phyloP scores from a whole-genome alignment of 2,888 invertebrate species.

The Dryocosmus kuriphilus region DNA sequence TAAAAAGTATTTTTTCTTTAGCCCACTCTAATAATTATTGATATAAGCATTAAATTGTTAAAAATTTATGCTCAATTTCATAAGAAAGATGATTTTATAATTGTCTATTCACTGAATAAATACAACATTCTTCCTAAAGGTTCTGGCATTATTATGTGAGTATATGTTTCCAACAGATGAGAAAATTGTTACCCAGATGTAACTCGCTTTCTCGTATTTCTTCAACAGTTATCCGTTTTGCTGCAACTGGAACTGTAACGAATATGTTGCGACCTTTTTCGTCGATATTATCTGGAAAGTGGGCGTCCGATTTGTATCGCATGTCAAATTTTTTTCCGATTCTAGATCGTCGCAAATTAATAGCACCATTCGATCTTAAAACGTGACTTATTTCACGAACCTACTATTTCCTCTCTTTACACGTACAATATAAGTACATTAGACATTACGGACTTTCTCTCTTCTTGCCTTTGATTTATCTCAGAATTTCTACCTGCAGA shows the following conservation, averaged over 20 bases:
- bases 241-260: not conserved
- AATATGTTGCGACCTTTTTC: slow-evolving; percentile 1
- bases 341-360: not conserved
- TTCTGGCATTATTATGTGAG: not conserved
- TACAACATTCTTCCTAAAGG: not conserved
- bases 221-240: not conserved
- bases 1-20: too few species aligned
- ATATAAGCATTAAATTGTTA: too few species aligned
- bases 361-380: not conserved
- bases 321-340: not conserved
- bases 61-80: too few species aligned
- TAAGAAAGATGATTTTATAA: not conserved
- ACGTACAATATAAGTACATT: not conserved
- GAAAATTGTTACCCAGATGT: not conserved
- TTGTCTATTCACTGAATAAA: not conserved
- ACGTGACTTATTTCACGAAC: not conserved
- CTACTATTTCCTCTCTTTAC: not conserved
- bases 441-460: not conserved
- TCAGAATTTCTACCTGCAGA: not conserved
- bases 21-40: too few species aligned
- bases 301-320: not conserved
- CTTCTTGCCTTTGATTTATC: not conserved
- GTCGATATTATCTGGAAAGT: not conserved
- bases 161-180: not conserved
- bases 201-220: not conserved